Percentiles rank a stretch among this genome's conserved stretches.
phyloP scores from a whole-genome alignment of 2,113 vertebrate genomes.

The Tinamus guttatus region DNA sequence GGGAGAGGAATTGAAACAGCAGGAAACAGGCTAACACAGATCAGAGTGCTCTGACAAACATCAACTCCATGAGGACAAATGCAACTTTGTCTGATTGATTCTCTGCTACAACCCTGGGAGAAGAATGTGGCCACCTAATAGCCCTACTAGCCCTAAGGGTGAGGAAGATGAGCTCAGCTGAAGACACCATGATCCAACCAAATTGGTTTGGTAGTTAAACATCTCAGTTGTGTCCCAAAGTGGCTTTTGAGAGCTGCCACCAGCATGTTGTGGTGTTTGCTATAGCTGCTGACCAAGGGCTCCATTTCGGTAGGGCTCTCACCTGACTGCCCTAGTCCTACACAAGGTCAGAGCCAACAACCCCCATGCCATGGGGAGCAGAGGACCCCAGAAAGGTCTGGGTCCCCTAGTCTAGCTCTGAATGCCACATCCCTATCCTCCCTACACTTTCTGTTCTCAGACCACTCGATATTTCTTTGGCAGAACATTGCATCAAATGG shows the following conservation, averaged over 20 bases:
- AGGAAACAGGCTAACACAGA: neutral
- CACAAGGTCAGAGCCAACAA: neutral
- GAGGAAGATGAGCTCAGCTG: neutral
- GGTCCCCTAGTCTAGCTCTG: neutral
- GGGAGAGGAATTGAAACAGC: neutral
- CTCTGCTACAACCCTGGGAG: neutral
- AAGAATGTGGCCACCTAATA: neutral
- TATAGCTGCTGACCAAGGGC: neutral
- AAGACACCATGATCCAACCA: neutral
- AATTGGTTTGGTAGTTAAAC: neutral
- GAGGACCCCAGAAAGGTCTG: accelerated
- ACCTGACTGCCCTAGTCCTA: neutral
- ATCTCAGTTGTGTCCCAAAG: neutral
- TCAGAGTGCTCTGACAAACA: neutral
- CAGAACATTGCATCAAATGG: neutral
- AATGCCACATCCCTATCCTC: neutral
- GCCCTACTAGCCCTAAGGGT: accelerated
- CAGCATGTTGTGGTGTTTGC: neutral
- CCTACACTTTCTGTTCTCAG: neutral
- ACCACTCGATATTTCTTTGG: neutral
- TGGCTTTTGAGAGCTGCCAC: neutral
- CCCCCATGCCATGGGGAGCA: accelerated
- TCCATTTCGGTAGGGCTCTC: neutral
- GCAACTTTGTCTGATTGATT: neutral
- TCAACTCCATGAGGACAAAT: neutral